Conservation (phyloP, 2,113 vertebrate genomes). For the Marcusenius ussheri region DNA sequence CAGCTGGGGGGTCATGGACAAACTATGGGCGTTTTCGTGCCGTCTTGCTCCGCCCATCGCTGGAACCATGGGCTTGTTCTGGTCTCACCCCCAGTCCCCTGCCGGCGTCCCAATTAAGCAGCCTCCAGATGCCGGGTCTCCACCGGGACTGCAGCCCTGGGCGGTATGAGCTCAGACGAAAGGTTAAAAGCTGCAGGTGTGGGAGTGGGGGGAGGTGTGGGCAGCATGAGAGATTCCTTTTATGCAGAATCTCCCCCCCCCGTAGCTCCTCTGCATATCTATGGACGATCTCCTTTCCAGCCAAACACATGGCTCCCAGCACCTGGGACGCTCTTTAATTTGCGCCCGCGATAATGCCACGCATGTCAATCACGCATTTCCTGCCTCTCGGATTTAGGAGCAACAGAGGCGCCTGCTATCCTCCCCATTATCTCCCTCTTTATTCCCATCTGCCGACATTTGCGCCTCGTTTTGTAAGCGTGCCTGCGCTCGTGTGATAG, state of each 20-base stretch:
- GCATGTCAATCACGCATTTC: not conserved
- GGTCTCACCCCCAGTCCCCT: not conserved
- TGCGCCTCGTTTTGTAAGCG: not conserved
- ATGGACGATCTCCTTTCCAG: not conserved
- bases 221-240: not conserved
- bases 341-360: not conserved
- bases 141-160: not conserved
- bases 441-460: not conserved
- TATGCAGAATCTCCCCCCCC: not conserved
- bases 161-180: not conserved
- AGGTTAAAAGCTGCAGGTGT: not conserved
- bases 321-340: not conserved
- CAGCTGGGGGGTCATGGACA: not conserved
- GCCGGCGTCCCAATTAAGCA: not conserved
- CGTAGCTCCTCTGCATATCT: not conserved
- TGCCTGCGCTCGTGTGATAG: slow-evolving; percentile 9
- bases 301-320: not conserved
- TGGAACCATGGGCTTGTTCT: not conserved
- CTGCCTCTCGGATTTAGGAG: not conserved
- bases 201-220: not conserved
- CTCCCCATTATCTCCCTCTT: not conserved
- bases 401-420: not conserved
- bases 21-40: not conserved
- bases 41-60: not conserved
- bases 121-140: not conserved